Base-by-base conservation (phyloP, 2,888 invertebrate species). In the Athetis lepigone region DNA sequence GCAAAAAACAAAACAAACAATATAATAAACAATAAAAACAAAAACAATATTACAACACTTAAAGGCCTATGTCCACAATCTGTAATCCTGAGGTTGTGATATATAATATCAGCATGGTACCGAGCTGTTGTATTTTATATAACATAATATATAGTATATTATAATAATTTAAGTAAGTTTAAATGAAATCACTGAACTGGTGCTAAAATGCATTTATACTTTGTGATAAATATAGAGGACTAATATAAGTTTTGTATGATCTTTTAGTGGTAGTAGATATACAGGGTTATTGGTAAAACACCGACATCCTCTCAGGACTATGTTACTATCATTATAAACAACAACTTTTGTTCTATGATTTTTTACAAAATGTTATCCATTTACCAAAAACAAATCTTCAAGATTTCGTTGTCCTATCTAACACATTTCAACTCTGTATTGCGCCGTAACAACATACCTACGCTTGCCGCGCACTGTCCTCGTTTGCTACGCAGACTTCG, bases 201-300 rank as follows among this genome's bases (percentile, higher is more conserved):
- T 72, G 77, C 72, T 72, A 72, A 6, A 49, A 21, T 40, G 67
- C 73, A 72, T 77, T 77, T 77, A 58, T 51, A 47, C 29, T 71
- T 50, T 50, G 54, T 46, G 50, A 51, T 76, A 51, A 46, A 16
- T 27, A 18, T 50, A 42, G 33, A 40, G 16, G 21, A 68, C 4
- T 45, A 37, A 19, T 11, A 18, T n/a, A 47, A 4, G 21, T 29
- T 40, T 39, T 60, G 5, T 33, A 11, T 29, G 39, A 39, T 46
- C 36, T 39, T n/a, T 39, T 56, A 54, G 25, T 21, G 8, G 4
- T 58, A 39, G 9, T 19, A n/a, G n/a, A n/a, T n/a, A 13, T 16
- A 40, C 5, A n/a, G 25, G 25, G 4, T 25, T 4, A 25, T 25
- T 25, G 25, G 6, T 4, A 25, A 25, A 25, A 25, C 6, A 25